Evolutionary conservation across 1,140 invertebrate genomes (phyloP).

Genomic region (Yoshiicerus persimilis): DNA sequence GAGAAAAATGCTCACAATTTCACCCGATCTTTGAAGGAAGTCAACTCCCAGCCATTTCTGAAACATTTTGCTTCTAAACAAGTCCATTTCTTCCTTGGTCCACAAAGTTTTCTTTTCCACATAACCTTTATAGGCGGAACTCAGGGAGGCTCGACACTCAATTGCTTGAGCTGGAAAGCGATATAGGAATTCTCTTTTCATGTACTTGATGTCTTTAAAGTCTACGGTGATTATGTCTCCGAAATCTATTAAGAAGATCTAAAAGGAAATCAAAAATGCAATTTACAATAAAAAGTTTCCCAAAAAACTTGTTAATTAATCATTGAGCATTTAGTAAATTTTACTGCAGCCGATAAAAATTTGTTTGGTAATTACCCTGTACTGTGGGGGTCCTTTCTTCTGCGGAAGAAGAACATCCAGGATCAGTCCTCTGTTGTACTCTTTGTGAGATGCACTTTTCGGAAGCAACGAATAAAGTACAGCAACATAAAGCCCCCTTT

Average conservation of each 20-base stretch:
- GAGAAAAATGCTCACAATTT: no score
- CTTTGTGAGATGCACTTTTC: no score
- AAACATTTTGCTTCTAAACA: background rate
- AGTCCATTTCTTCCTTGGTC: no score
- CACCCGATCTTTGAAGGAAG: no score
- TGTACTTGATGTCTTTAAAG: background rate
- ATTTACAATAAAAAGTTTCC: no score
- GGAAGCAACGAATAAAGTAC: background rate
- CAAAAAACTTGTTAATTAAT: no score
- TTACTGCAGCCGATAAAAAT: no score
- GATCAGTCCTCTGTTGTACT: background rate
- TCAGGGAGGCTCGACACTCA: background rate
- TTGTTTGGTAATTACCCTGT: background rate
- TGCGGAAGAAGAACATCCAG: background rate
- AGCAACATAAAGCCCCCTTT: background rate
- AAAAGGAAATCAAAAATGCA: no score
- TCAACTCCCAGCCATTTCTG: no score
- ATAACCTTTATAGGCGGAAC: background rate
- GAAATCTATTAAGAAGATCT: background rate
- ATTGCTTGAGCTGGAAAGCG: background rate
- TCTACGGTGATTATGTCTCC: background rate
- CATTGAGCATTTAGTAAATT: no score
- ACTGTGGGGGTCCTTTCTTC: background rate
- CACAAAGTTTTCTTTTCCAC: no score
- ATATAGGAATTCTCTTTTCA: background rate